These are phyloP conservation scores for Campylomormyrus tamandua DNA, from an alignment of 2,113 vertebrate genomes.

Conservation along the genomic window DNA sequence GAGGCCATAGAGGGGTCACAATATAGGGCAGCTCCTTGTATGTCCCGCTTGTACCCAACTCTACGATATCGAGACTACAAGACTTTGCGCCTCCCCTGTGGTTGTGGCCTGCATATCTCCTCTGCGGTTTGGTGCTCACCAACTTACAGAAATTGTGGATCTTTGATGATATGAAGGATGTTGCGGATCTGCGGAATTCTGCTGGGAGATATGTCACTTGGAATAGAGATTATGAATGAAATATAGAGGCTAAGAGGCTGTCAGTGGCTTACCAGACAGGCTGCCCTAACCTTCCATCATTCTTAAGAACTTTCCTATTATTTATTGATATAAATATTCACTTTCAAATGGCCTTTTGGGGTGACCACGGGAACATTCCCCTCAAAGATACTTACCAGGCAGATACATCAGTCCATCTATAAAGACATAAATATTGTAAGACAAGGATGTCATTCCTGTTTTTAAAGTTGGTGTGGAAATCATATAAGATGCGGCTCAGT, in stretches of 20 bases:
- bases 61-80: neutral
- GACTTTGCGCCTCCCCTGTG: neutral
- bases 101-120: neutral
- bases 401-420: neutral
- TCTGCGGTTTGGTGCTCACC: neutral
- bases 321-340: slow-evolving; percentile 3
- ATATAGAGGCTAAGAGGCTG: neutral
- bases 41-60: neutral
- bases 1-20: neutral
- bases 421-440: neutral
- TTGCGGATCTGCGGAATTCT: neutral
- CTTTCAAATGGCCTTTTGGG: neutral
- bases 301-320: neutral
- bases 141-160: neutral
- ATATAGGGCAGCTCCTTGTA: neutral
- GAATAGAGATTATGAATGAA: neutral
- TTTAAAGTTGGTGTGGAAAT: neutral
- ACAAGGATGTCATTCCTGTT: neutral
- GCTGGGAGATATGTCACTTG: neutral
- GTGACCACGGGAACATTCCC: neutral
- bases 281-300: neutral
- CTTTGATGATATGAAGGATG: neutral
- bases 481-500: neutral
- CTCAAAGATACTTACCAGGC: slow-evolving; percentile 9
- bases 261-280: neutral